A percentile compares a stretch with the other conserved stretches of the same genome.
Evolutionary conservation across 2,797 vertebrate genomes (phyloP).

Genomic region (Trematocara caparti): DNA sequence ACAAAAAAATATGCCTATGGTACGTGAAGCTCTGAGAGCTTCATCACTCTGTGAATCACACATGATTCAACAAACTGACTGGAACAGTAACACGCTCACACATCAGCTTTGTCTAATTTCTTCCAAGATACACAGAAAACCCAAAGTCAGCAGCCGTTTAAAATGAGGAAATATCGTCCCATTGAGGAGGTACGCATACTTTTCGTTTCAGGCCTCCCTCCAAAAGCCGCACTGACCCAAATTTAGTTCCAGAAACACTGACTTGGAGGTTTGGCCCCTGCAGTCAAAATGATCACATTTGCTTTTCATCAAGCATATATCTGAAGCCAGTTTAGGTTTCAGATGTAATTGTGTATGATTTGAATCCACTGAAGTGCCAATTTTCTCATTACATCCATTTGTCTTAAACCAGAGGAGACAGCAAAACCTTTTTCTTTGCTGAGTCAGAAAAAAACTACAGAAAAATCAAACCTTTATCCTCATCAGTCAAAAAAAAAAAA

Average conservation of each 20-base stretch:
- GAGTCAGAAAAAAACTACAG: not conserved
- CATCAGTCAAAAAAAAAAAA: not conserved
- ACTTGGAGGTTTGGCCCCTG: conserved; percentile 24
- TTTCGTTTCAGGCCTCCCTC: conserved; percentile 21
- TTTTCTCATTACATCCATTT: conserved; percentile 28
- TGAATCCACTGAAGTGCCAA: not conserved
- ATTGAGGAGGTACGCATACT: conserved; percentile 13
- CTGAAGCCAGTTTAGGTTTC: conserved; percentile 29
- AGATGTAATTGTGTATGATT: conserved; percentile 16
- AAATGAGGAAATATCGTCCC: conserved; percentile 13
- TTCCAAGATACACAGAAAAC: conserved; percentile 49
- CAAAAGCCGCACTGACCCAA: conserved; percentile 53
- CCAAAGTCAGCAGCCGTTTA: conserved; percentile 37
- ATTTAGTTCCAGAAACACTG: conserved; percentile 47
- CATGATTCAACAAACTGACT: conserved; percentile 20
- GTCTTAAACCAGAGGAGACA: conserved; percentile 9
- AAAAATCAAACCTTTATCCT: not conserved
- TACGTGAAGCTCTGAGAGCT: not conserved
- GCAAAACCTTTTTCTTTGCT: not conserved
- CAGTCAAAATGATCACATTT: conserved; percentile 42
- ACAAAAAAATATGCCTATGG: not conserved
- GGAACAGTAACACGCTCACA: conserved; percentile 10
- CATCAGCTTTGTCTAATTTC: conserved; percentile 8
- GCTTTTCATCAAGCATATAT: conserved; percentile 31
- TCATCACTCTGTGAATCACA: conserved; percentile 1